Percentiles rank a stretch among this genome's conserved stretches.
Evolutionary conservation across 2,797 vertebrate genomes (phyloP).

Genomic region (Avahi laniger): DNA sequence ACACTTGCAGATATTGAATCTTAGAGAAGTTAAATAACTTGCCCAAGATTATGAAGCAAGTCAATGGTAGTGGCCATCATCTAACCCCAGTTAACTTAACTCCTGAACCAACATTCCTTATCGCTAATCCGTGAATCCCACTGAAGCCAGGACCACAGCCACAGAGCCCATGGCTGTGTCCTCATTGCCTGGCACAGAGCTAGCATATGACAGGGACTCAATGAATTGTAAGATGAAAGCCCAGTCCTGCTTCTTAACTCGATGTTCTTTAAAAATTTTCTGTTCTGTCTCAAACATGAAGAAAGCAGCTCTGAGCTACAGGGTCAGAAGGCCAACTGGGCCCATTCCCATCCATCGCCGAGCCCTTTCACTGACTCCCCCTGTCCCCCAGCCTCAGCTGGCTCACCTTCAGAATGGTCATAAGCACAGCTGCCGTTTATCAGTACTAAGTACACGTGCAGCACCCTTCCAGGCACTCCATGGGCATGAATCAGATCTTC

Average conservation of each 20-base stretch:
- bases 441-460: accelerated
- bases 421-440: too few relatives aligned
- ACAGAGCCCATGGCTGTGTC: accelerated
- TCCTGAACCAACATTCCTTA: not conserved
- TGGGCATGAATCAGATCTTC: accelerated
- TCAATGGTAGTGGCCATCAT: accelerated
- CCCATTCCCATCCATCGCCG: not conserved
- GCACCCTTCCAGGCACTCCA: accelerated
- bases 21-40: not conserved
- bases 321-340: not conserved
- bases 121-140: not conserved
- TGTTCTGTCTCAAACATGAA: not conserved
- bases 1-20: not conserved
- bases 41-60: not conserved
- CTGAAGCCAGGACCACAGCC: not conserved
- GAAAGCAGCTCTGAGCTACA: not conserved
- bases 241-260: not conserved
- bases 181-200: not conserved
- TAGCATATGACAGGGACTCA: not conserved
- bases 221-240: not conserved
- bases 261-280: not conserved
- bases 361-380: not conserved
- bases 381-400: not conserved
- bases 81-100: not conserved
- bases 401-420: not conserved